Evolutionary conservation across 2,888 invertebrate species (phyloP).

Genomic region (Hipparchia semele): DNA sequence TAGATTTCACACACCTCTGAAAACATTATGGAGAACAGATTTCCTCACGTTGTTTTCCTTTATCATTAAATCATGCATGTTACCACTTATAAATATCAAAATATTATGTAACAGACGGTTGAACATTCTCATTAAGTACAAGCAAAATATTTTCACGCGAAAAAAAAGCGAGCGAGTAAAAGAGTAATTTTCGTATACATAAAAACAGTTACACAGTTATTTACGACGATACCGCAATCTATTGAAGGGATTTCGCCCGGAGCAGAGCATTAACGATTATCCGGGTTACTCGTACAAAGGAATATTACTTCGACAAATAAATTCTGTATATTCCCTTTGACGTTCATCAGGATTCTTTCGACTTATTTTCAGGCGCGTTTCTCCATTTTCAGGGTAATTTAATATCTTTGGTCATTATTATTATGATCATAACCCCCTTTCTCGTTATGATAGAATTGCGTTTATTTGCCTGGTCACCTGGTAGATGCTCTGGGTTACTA

Average conservation of each 20-base stretch:
- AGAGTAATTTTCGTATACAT: constrained; percentile 51
- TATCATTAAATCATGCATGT: too few relatives aligned
- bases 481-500: too few relatives aligned
- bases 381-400: background rate
- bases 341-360: constrained; percentile 50
- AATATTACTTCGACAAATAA: constrained; percentile 79
- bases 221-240: constrained; percentile 81
- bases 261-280: constrained; percentile 79
- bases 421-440: background rate
- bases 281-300: constrained; percentile 69
- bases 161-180: constrained; percentile 64
- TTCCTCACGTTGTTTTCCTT: too few relatives aligned
- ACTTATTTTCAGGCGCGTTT: constrained; percentile 2
- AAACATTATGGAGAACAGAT: too few relatives aligned
- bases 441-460: background rate
- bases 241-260: constrained; percentile 76
- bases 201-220: constrained; percentile 80
- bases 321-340: constrained; percentile 63
- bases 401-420: constrained; percentile 4
- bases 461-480: too few relatives aligned
- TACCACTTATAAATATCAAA: background rate
- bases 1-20: too few relatives aligned
- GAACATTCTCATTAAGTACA: background rate
- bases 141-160: constrained; percentile 11
- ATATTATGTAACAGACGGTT: background rate